Evolutionary conservation across 2,113 vertebrate species (phyloP).

Genomic region (Penelope pileata): DNA sequence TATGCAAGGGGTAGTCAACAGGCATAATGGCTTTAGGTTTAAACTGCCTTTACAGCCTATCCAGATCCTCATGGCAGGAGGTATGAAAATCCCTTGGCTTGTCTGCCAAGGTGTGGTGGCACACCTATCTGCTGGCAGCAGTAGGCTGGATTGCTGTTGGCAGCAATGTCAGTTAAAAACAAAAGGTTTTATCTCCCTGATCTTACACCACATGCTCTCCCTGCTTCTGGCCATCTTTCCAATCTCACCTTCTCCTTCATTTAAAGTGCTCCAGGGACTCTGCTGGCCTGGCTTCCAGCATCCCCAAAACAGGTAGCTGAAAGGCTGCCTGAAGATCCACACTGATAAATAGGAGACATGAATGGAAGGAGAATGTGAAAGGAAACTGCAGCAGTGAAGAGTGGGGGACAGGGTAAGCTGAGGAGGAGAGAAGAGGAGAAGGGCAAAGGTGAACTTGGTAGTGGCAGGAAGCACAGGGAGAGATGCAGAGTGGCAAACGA

Average conservation of each 20-base stretch:
- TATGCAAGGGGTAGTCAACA: background rate
- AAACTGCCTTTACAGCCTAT: background rate
- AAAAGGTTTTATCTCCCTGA: slow-evolving; percentile 17
- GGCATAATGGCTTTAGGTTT: background rate
- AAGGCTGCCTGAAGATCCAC: background rate
- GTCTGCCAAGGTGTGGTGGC: background rate
- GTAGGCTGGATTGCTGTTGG: background rate
- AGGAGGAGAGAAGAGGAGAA: background rate
- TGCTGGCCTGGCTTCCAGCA: background rate
- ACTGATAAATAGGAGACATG: background rate
- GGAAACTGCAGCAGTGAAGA: background rate
- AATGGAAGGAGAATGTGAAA: background rate
- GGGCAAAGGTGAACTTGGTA: rapidly evolving
- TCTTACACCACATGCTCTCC: background rate
- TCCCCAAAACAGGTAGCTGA: background rate
- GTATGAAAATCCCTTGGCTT: background rate
- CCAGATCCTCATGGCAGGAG: background rate
- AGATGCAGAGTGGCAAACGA: background rate
- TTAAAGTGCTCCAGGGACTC: background rate
- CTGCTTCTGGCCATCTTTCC: slow-evolving; percentile 35
- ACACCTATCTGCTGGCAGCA: slow-evolving; percentile 37
- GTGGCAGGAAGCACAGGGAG: background rate
- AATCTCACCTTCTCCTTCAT: background rate
- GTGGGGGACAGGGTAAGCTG: background rate
- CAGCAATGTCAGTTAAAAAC: background rate